These are phyloP conservation scores for Acanthopagrus latus DNA, from an alignment of 2,797 vertebrate species.

Conservation along the genomic window DNA sequence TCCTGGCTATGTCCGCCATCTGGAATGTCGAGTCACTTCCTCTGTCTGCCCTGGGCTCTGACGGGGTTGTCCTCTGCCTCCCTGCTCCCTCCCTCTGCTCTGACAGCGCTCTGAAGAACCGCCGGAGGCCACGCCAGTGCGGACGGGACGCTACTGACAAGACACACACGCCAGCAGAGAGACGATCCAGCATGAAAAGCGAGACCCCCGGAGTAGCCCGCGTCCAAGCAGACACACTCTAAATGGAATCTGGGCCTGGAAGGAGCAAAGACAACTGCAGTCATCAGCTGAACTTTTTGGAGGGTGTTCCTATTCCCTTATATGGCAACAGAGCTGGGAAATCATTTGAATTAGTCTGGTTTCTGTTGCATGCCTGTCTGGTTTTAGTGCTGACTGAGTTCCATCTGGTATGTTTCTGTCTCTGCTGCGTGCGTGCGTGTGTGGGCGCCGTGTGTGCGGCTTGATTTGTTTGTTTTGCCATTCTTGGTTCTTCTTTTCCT, in stretches of 20 bases:
- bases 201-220: conserved; percentile 61
- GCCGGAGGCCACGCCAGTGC: conserved; percentile 60
- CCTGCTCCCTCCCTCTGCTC: conserved; percentile 67
- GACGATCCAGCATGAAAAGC: conserved; percentile 63
- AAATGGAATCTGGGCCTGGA: conserved; percentile 72
- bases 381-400: conserved; percentile 77
- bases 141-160: conserved; percentile 63
- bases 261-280: conserved; percentile 73
- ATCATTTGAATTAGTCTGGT: conserved; percentile 87
- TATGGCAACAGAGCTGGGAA: conserved; percentile 84
- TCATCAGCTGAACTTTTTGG: conserved; percentile 80
- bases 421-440: conserved; percentile 53
- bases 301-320: conserved; percentile 84
- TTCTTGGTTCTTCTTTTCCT: conserved; percentile 67
- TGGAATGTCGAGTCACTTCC: conserved; percentile 85
- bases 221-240: conserved; percentile 54
- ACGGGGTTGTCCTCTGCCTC: conserved; percentile 73
- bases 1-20: conserved; percentile 81
- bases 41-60: conserved; percentile 73
- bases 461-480: conserved; percentile 76
- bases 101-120: conserved; percentile 68
- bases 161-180: conserved; percentile 55
- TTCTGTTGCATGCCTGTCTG: conserved; percentile 81
- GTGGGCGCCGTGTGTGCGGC: conserved; percentile 47
- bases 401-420: conserved; percentile 73